These are phyloP conservation scores for Pteropus alecto DNA, from an alignment of 2,113 vertebrate species.

Conservation along the genomic window DNA sequence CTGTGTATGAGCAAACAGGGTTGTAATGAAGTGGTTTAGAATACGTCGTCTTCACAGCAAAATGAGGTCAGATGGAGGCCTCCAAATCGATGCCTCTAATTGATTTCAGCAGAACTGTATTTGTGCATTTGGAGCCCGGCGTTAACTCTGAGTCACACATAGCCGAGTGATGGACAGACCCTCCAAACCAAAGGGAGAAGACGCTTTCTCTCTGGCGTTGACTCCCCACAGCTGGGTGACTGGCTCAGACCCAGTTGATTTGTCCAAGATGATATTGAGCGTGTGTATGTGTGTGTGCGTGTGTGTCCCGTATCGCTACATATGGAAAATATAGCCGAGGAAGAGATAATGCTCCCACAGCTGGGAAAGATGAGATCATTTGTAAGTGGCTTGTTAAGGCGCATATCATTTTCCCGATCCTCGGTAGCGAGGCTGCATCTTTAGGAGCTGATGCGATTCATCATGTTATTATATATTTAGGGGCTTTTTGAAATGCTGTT, in stretches of 20 bases:
- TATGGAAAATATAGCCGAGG: background rate
- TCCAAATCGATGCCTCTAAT: background rate
- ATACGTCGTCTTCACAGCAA: background rate
- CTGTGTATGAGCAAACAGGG: background rate
- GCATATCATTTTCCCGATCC: slow-evolving; percentile 72
- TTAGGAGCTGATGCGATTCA: slow-evolving; percentile 64
- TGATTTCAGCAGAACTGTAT: background rate
- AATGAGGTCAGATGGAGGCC: background rate
- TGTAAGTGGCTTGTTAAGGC: slow-evolving; percentile 77
- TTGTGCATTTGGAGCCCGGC: background rate
- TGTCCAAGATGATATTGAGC: background rate
- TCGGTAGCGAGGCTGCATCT: slow-evolving; percentile 57
- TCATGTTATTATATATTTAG: slow-evolving; percentile 79
- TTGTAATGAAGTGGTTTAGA: background rate
- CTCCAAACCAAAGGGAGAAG: background rate
- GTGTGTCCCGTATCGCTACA: background rate
- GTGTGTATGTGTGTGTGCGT: background rate
- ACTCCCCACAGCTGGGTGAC: background rate
- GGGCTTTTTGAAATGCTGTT: slow-evolving; percentile 72
- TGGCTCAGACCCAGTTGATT: background rate
- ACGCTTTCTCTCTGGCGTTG: fast-evolving
- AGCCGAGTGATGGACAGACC: background rate
- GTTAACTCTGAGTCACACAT: background rate
- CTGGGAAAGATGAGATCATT: slow-evolving; percentile 65
- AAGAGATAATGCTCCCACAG: background rate